These are phyloP conservation scores for Enteromius afrohamiltoni DNA, from an alignment of 2,797 vertebrate genomes.

Conservation along the genomic window DNA sequence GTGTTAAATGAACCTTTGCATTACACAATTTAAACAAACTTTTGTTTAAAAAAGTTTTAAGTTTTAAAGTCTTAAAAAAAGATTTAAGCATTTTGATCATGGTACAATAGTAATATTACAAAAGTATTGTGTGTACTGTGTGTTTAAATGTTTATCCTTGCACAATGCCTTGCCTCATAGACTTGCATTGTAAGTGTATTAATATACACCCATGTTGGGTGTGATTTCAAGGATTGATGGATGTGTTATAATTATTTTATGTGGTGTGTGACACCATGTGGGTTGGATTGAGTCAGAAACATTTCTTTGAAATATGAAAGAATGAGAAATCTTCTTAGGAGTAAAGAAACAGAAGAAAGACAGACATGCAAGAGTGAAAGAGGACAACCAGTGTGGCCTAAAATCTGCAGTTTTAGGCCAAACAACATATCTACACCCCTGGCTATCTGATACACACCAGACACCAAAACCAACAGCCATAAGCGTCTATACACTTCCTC, in stretches of 20 bases:
- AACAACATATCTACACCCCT: constrained; percentile 18
- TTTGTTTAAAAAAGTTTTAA: too few relatives aligned
- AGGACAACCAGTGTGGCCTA: not conserved
- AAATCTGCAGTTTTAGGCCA: constrained; percentile 9
- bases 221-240: not conserved
- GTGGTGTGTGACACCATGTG: not conserved
- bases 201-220: not conserved
- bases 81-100: not conserved
- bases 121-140: not conserved
- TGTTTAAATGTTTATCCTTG: not conserved
- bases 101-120: not conserved
- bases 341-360: not conserved
- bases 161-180: not conserved
- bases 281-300: not conserved
- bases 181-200: not conserved
- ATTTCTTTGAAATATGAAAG: not conserved
- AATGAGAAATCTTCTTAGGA: not conserved
- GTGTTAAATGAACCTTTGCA: not conserved
- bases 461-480: constrained; percentile 1
- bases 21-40: not conserved
- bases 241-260: constrained; percentile 3
- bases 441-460: constrained; percentile 22
- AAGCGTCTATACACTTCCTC: constrained; percentile 26
- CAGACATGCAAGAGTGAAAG: not conserved
- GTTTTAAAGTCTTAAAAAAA: too few relatives aligned